Percentiles rank a stretch among this genome's conserved stretches.
phyloP scores from a whole-genome alignment of 2,888 invertebrate species.

The Diaperis boleti region DNA sequence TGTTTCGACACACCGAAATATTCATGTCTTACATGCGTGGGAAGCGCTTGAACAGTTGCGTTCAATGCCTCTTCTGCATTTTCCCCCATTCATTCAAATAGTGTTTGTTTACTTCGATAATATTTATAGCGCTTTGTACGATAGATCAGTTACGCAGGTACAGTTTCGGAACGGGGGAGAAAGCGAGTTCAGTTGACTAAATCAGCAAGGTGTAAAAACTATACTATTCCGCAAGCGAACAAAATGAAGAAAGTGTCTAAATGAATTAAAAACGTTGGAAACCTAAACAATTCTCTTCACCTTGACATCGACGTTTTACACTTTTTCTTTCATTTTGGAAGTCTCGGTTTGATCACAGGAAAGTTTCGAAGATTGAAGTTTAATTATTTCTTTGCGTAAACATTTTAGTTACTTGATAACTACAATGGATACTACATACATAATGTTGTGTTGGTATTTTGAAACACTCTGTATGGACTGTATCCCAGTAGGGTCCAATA shows the following conservation, averaged over 20 bases:
- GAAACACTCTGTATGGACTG: too few species aligned
- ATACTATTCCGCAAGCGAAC: constrained; percentile 3
- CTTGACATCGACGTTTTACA: constrained; percentile 8
- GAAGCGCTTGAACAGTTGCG: constrained; percentile 30
- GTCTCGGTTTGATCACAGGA: too few species aligned
- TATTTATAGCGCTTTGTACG: constrained; percentile 20
- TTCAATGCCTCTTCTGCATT: constrained; percentile 27
- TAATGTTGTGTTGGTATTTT: too few species aligned
- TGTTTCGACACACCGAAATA: constrained; percentile 26
- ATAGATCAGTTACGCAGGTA: background rate
- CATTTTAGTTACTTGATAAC: too few species aligned
- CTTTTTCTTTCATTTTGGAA: too few species aligned
- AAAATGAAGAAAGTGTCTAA: constrained; percentile 24
- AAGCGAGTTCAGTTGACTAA: constrained; percentile 25
- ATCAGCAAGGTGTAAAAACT: constrained; percentile 16
- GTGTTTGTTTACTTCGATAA: constrained; percentile 21
- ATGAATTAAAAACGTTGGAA: background rate
- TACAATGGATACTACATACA: too few species aligned
- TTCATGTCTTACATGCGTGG: constrained; percentile 38
- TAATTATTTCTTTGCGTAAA: too few species aligned
- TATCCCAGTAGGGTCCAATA: too few species aligned
- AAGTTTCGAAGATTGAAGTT: too few species aligned
- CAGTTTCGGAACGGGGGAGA: constrained; percentile 9
- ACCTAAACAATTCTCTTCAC: constrained; percentile 1
- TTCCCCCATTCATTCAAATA: constrained; percentile 34